Base-by-base conservation (phyloP, 2,888 invertebrate genomes). In the Lamellibrachia columna region DNA sequence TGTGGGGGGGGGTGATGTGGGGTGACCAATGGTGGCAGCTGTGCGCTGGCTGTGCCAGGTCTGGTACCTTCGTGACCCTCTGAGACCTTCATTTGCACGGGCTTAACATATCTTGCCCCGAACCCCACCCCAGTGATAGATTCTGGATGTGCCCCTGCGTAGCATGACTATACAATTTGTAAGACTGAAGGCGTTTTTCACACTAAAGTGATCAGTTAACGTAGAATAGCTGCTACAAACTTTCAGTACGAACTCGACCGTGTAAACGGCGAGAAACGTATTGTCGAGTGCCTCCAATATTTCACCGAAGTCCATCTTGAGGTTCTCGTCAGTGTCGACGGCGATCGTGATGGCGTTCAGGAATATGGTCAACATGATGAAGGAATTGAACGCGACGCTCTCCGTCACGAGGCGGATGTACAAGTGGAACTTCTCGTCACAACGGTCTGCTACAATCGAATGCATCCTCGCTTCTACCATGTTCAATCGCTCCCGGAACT, bases 171-270 rank as follows among this genome's bases (percentile, higher is more conserved):
- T 40, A 40, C 40, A 40, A 40, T 40, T 40, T 40, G 40, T 40
- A 40, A 40, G 40, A 40, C 40, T 40, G 40, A 40, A 40, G 40
- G 40, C 40, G 40, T 40, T 40, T 40, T 40, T 40, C 40, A 40
- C 40, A 40, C 40, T 40, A 40, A 40, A 40, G 40, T 40, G 40
- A 40, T 40, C 0, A 40, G 40, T 40, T 40, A 40, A 40, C 40
- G 40, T 40, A 40, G 40, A 40, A 40, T 40, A 40, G 40, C 40
- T 40, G 40, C 40, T 58, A 58, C 58, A 7, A 8, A 91, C 91
- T 92, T 95, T 95, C 90, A 95, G 93, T 3, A 95, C 4, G 91
- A 95, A 95, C 92, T 95, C 95, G 0, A 95, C 58, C 2, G 93
- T 93, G 92, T 95, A 95, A 15, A 95, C 92, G 28, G 93, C 93